Evolutionary conservation across 2,797 vertebrate genomes (phyloP).

Genomic region (Alcedo atthis): DNA sequence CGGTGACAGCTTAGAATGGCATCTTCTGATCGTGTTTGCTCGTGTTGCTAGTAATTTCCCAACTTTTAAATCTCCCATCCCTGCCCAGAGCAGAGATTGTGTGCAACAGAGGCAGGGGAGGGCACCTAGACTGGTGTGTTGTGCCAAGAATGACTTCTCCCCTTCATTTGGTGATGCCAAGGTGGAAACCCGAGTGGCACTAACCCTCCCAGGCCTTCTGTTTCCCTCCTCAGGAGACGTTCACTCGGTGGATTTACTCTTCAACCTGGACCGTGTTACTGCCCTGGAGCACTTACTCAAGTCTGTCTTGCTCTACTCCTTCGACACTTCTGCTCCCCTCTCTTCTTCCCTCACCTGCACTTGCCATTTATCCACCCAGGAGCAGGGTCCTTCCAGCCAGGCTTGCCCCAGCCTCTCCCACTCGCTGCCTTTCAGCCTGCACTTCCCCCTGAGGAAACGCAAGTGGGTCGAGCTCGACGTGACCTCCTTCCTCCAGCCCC

Average conservation of each 20-base stretch:
- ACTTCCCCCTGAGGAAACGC: constrained; percentile 65
- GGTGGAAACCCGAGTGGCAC: not conserved
- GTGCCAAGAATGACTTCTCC: not conserved
- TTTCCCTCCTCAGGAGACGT: constrained; percentile 73
- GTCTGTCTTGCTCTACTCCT: constrained; percentile 89
- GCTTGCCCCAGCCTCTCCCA: constrained; percentile 71
- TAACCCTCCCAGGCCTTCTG: not conserved
- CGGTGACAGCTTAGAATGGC: too few species aligned
- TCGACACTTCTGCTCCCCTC: constrained; percentile 70
- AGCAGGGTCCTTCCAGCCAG: constrained; percentile 59
- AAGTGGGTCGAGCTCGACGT: constrained; percentile 91
- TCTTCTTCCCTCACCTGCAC: constrained; percentile 67
- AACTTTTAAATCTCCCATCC: not conserved
- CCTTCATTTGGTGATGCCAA: rapidly evolving
- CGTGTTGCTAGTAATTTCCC: not conserved
- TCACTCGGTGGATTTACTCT: constrained; percentile 83
- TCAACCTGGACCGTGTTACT: constrained; percentile 87
- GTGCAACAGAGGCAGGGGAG: rapidly evolving
- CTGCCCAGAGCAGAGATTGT: not conserved
- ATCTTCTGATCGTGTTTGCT: not conserved
- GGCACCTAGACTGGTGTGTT: not conserved
- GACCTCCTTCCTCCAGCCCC: constrained; percentile 86
- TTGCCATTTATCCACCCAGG: constrained; percentile 81
- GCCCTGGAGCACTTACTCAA: constrained; percentile 87
- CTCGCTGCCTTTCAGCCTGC: constrained; percentile 79